Conservation (phyloP, 2,797 vertebrate genomes). For the Xyrichtys novacula region DNA sequence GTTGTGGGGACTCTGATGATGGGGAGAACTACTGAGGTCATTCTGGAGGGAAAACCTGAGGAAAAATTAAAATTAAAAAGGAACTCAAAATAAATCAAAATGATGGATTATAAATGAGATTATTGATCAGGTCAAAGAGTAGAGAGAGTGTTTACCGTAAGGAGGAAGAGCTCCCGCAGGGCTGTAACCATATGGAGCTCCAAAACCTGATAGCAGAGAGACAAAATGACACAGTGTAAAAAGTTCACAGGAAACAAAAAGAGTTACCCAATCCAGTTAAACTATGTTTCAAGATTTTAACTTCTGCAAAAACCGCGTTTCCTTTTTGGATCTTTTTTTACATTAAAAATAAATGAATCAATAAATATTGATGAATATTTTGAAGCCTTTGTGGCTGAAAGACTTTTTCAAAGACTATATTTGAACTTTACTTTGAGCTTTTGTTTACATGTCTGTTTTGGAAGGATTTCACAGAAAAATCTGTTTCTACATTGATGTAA, state of each 20-base stretch:
- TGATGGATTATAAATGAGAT: conserved; percentile 42
- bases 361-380: too few relatives aligned
- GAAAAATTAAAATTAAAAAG: conserved; percentile 38
- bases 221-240: neutral
- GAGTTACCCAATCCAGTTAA: too few relatives aligned
- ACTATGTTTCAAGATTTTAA: too few relatives aligned
- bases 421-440: too few relatives aligned
- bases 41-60: conserved; percentile 73
- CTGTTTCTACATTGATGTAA: too few relatives aligned
- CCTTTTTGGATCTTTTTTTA: too few relatives aligned
- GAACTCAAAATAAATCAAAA: conserved; percentile 47
- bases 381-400: too few relatives aligned
- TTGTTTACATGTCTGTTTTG: too few relatives aligned
- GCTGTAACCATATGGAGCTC: conserved; percentile 90
- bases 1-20: conserved; percentile 67
- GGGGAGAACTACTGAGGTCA: conserved; percentile 74
- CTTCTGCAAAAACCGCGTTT: neutral
- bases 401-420: too few relatives aligned
- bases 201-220: conserved; percentile 83
- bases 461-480: too few relatives aligned
- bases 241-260: too few relatives aligned
- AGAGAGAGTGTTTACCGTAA: conserved; percentile 85
- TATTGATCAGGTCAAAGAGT: conserved; percentile 2
- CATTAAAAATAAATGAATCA: too few relatives aligned
- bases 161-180: conserved; percentile 87